Conservation (phyloP, 2,797 vertebrate species). For the Zenarchopterus dispar region DNA sequence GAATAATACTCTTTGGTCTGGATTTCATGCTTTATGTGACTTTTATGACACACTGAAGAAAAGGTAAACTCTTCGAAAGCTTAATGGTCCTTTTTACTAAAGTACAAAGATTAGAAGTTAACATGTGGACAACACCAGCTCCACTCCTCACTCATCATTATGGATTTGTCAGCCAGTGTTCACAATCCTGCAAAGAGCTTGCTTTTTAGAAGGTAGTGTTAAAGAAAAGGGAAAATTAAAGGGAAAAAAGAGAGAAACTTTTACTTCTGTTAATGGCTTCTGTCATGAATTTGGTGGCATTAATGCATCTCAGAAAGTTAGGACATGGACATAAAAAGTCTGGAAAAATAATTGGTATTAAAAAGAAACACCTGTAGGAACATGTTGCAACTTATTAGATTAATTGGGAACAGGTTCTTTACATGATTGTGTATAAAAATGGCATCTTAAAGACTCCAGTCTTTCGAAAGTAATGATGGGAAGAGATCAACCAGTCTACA, state of each 20-base stretch:
- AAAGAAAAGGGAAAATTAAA: not conserved
- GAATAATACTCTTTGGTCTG: not conserved
- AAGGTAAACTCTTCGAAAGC: not conserved
- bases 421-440: too few species aligned
- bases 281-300: not conserved
- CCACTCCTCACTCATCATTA: not conserved
- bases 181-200: constrained; percentile 1
- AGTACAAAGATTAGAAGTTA: not conserved
- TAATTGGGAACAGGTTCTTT: too few species aligned
- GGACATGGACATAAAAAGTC: too few species aligned
- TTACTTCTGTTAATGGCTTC: constrained; percentile 1
- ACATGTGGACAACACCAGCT: constrained; percentile 7
- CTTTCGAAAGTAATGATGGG: too few species aligned
- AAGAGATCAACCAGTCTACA: too few species aligned
- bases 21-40: too few species aligned
- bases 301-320: too few species aligned
- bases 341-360: too few species aligned
- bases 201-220: constrained; percentile 18
- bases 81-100: not conserved
- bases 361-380: too few species aligned
- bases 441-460: too few species aligned
- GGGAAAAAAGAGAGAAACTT: not conserved
- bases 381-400: too few species aligned
- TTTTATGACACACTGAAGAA: not conserved
- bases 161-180: not conserved